Evolutionary conservation across 2,113 vertebrate genomes (phyloP).

Genomic region (Chloroceryle aenea): DNA sequence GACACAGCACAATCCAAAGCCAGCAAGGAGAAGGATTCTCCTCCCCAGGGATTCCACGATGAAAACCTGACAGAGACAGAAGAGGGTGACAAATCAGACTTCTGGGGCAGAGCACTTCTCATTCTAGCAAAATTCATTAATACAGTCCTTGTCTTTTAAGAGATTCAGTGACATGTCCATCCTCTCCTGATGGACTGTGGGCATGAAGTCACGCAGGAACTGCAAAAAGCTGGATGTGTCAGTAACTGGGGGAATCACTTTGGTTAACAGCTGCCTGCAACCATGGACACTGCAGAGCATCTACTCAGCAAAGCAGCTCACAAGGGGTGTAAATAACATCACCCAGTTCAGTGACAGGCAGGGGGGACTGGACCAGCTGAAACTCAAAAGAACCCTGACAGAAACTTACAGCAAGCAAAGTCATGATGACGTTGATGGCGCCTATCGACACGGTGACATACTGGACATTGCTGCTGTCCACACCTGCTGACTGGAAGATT

Average conservation of each 20-base stretch:
- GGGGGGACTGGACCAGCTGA: neutral
- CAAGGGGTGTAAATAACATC: accelerated
- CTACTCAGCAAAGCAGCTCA: neutral
- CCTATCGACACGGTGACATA: conserved; percentile 90
- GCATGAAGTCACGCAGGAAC: neutral
- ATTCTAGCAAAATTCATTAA: neutral
- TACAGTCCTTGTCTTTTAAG: neutral
- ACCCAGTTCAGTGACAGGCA: accelerated
- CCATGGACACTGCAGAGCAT: neutral
- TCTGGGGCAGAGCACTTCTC: neutral
- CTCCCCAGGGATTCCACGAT: conserved; percentile 88
- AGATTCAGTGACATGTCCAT: neutral
- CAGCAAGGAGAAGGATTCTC: conserved; percentile 83
- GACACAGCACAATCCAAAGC: conserved; percentile 84
- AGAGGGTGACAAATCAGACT: neutral
- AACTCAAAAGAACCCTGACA: accelerated
- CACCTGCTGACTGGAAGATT: conserved; percentile 86
- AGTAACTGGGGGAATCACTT: neutral
- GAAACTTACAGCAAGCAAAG: conserved; percentile 80
- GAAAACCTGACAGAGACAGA: conserved; percentile 79
- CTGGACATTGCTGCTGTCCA: conserved; percentile 76
- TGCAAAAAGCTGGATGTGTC: neutral
- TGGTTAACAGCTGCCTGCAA: neutral
- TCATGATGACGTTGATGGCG: conserved; percentile 90
- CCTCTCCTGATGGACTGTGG: neutral